These are phyloP conservation scores for Heliconius cydno DNA, from an alignment of 2,888 invertebrate species.

Conservation along the genomic window DNA sequence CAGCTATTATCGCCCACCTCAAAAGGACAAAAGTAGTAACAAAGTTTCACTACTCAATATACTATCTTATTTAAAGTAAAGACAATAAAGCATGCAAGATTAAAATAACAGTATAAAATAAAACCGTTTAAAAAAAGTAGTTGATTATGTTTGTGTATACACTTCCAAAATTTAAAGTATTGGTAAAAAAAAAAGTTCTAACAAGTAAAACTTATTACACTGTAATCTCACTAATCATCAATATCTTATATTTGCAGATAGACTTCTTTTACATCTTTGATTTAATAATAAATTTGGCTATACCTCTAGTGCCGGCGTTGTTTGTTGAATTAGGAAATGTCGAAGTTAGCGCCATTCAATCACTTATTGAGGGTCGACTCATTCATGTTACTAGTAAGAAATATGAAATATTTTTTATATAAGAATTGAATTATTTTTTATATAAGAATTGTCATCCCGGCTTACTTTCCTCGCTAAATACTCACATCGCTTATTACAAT, in stretches of 20 bases:
- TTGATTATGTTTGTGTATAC: too few species aligned
- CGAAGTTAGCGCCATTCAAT: not conserved
- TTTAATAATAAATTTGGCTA: not conserved
- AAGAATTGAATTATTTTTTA: not conserved
- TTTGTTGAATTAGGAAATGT: not conserved
- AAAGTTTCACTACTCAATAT: too few species aligned
- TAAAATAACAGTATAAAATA: too few species aligned
- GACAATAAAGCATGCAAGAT: too few species aligned
- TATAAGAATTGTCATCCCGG: not conserved
- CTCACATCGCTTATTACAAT: not conserved
- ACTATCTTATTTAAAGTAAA: too few species aligned
- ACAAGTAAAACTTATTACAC: too few species aligned
- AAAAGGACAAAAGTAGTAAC: too few species aligned
- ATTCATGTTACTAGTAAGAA: not conserved
- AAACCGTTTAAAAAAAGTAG: too few species aligned
- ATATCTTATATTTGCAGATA: not conserved
- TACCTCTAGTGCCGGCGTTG: constrained; percentile 1
- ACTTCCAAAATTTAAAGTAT: too few species aligned
- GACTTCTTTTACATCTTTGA: not conserved
- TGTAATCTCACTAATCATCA: not conserved
- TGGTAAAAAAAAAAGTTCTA: too few species aligned
- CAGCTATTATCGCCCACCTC: too few species aligned
- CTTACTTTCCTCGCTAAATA: not conserved
- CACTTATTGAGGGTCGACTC: not conserved
- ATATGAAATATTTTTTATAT: not conserved